Evolutionary conservation across 2,888 invertebrate genomes (phyloP), one percentile per base, ranked within the genome.

Genomic region (Perizoma flavofasciatum): DNA sequence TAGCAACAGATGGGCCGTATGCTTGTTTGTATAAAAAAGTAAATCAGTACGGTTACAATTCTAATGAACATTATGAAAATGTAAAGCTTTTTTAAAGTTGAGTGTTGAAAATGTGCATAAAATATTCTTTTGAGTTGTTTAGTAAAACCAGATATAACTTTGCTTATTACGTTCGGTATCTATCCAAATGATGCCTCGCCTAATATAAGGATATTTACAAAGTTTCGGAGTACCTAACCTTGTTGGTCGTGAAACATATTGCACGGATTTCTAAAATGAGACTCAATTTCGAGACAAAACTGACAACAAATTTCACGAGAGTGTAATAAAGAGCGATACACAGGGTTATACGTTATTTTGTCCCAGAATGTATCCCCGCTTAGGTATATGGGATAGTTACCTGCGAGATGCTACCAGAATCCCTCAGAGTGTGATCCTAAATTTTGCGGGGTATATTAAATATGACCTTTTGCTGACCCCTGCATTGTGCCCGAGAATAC

Each of bases 391-490:
- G 43, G 49, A 55, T 61, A 62, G 61, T 61, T 59, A 68, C 66
- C 68, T 66, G 57, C 34, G 63, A 63, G 66, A 63, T 52, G 55
- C 43, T 59, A 44, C 49, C 37, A 45, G 60, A 59, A 68, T 68
- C 63, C 68, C 66, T 57, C 49, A 7, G 66, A 69, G 68, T 67
- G 68, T 65, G 58, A 67, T 69, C 65, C 60, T 61, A 63, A 59
- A 61, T 68, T 68, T 66, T 60, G 63, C 50, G 58, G 61, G 63
- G 65, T 65, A 55, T 67, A 67, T 67, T 67, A 67, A 67, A 62
- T 62, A 63, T 73, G 77, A 79, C 82, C 75, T 74, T 70, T 64
- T 65, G 68, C 73, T 81, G 77, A 78, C 80, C 81, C 66, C 68
- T 65, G 61, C 65, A 66, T 76, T 75, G 73, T 73, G 61, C 66